Evolutionary conservation across 2,113 vertebrate species (phyloP).

Genomic region (Ammodytes marinus): DNA sequence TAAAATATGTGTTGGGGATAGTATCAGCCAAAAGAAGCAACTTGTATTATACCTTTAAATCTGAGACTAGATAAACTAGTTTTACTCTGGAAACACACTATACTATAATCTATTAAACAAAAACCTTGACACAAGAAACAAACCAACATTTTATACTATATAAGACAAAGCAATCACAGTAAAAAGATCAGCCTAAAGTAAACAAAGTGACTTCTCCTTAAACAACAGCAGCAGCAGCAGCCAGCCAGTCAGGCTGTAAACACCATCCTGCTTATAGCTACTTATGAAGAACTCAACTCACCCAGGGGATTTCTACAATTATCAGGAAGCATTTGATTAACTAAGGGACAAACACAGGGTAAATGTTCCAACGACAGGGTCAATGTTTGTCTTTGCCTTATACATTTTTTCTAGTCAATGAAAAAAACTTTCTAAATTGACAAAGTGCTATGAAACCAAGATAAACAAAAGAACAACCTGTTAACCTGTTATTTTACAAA

Average conservation of each 20-base stretch:
- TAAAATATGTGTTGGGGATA: not conserved
- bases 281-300: constrained; percentile 49
- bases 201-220: not conserved
- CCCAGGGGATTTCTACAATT: constrained; percentile 45
- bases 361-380: not conserved
- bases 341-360: constrained; percentile 11
- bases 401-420: not conserved
- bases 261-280: constrained; percentile 5
- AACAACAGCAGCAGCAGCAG: constrained; percentile 1
- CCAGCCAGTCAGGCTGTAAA: constrained; percentile 5
- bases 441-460: constrained; percentile 13
- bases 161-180: constrained; percentile 1
- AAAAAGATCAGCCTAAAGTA: constrained; percentile 22
- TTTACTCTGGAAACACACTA: not conserved
- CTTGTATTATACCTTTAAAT: not conserved
- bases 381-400: not conserved
- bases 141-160: constrained; percentile 6
- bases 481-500: constrained; percentile 13
- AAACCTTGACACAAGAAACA: constrained; percentile 5
- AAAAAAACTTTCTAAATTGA: constrained; percentile 9
- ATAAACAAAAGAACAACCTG: constrained; percentile 23
- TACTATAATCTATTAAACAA: not conserved
- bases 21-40: not conserved
- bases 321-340: constrained; percentile 10
- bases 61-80: not conserved